These are phyloP conservation scores for Mandrillus leucophaeus DNA, from an alignment of 2,113 vertebrate genomes.

Conservation along the genomic window DNA sequence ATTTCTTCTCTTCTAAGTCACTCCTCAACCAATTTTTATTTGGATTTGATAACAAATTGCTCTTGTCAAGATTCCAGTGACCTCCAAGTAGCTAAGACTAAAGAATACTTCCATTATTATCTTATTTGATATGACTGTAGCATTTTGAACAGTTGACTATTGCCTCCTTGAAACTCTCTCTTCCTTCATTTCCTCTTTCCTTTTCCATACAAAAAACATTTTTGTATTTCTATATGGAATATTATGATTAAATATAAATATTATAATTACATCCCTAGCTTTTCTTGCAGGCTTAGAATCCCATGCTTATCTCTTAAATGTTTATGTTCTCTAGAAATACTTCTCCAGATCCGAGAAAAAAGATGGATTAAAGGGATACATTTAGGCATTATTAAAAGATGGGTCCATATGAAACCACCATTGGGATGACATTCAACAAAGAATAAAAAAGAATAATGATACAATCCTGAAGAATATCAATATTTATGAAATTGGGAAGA, in stretches of 20 bases:
- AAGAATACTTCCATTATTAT: conserved; percentile 22
- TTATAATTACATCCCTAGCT: not conserved
- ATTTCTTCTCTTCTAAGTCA: not conserved
- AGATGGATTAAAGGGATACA: not conserved
- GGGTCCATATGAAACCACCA: not conserved
- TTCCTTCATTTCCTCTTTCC: not conserved
- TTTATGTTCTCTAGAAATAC: not conserved
- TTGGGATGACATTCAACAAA: not conserved
- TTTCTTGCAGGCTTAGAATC: not conserved
- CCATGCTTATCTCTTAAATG: not conserved
- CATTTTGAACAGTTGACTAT: not conserved
- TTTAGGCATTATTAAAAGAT: not conserved
- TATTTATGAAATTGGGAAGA: not conserved
- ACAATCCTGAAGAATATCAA: not conserved
- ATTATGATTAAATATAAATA: too few species aligned
- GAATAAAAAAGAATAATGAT: not conserved
- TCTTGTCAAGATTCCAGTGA: not conserved
- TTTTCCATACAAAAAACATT: not conserved
- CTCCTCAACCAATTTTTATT: not conserved
- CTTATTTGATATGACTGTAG: not conserved
- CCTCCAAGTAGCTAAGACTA: not conserved
- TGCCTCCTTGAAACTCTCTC: not conserved
- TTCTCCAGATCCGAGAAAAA: not conserved
- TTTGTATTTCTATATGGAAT: too few species aligned
- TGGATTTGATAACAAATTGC: not conserved